These are phyloP conservation scores for Hydrozoanthus tunicans DNA, from an alignment of 64 coral and sea anemone genomes.

Conservation along the genomic window DNA sequence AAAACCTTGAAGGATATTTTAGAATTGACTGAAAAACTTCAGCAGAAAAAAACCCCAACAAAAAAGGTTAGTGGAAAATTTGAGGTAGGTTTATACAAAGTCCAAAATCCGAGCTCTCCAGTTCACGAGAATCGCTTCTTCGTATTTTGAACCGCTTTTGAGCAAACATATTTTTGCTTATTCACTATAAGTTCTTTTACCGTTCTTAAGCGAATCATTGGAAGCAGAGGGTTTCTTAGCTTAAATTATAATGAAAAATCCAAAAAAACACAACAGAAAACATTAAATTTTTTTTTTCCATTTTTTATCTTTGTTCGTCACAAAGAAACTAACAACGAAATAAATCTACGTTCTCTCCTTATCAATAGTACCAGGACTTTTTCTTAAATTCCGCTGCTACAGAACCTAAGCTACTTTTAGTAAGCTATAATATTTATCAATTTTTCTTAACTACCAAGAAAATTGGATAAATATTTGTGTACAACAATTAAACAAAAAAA, in stretches of 20 bases:
- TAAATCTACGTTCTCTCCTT: not conserved
- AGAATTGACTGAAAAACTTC: not conserved
- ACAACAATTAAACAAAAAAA: no score
- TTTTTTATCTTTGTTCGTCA: not conserved
- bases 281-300: no score
- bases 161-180: no score
- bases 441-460: no score
- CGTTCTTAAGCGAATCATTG: no score
- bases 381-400: not conserved
- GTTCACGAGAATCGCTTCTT: not conserved
- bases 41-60: not conserved
- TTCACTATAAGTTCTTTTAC: no score
- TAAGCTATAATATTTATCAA: not conserved
- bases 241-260: no score
- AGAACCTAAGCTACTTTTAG: not conserved
- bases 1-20: conserved; percentile 7
- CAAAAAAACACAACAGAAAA: no score
- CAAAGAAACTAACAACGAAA: not conserved
- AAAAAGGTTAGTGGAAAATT: not conserved
- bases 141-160: not conserved
- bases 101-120: no score
- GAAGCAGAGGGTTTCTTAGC: no score
- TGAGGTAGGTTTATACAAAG: no score
- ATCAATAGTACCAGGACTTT: not conserved
- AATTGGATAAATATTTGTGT: no score